A percentile compares a stretch with the other conserved stretches of the same genome.
Evolutionary conservation across 1,140 invertebrate species (phyloP).

Genomic region (Drosophila murphyi): DNA sequence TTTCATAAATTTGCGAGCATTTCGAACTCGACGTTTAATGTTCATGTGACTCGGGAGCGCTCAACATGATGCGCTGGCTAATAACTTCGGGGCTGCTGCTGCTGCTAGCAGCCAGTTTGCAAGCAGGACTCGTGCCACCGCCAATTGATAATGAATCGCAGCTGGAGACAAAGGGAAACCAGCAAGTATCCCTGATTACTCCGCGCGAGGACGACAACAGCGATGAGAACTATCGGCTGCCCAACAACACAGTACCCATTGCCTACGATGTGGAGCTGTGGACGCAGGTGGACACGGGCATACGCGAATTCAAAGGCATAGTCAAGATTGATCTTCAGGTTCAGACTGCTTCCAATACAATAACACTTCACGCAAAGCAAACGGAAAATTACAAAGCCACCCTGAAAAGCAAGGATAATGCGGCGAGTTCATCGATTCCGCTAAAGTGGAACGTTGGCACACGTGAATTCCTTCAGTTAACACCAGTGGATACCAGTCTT

Average conservation of each 20-base stretch:
- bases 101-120: slow-evolving; percentile 44
- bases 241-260: slow-evolving; percentile 86
- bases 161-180: slow-evolving; percentile 59
- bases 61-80: slow-evolving; percentile 86
- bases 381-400: slow-evolving; percentile 50
- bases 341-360: slow-evolving; percentile 65
- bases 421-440: not conserved
- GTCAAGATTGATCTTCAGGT: slow-evolving; percentile 86
- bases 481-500: slow-evolving; percentile 50
- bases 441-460: slow-evolving; percentile 3
- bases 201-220: slow-evolving; percentile 62
- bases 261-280: slow-evolving; percentile 88
- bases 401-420: slow-evolving; percentile 44
- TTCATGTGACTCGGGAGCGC: slow-evolving; percentile 88
- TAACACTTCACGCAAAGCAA: slow-evolving; percentile 85
- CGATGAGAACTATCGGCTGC: slow-evolving; percentile 86
- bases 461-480: slow-evolving; percentile 73
- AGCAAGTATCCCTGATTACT: not conserved
- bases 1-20: slow-evolving; percentile 54
- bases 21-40: slow-evolving; percentile 22
- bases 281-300: slow-evolving; percentile 86
- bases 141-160: slow-evolving; percentile 29
- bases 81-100: slow-evolving; percentile 46
- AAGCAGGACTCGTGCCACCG: slow-evolving; percentile 43
- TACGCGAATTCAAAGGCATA: slow-evolving; percentile 85